Conservation (phyloP, 2,888 invertebrate genomes). For the Synergus japonicus region DNA sequence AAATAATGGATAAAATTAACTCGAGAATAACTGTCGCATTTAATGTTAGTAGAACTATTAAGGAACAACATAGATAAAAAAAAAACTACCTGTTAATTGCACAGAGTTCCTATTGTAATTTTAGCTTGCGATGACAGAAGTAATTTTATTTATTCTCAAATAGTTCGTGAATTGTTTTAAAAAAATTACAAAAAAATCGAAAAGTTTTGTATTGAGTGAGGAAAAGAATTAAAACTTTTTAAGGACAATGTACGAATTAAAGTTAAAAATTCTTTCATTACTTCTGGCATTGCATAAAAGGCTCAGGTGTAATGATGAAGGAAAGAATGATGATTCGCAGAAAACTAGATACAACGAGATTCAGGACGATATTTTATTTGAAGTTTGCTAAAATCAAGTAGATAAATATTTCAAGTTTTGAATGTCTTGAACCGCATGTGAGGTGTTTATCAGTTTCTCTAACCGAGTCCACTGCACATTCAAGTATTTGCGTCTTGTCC, state of each 20-base stretch:
- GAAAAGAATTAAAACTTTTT: neutral
- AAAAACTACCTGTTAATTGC: constrained; percentile 23
- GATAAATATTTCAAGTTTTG: neutral
- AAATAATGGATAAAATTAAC: neutral
- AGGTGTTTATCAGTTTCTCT: constrained; percentile 3
- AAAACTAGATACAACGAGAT: constrained; percentile 32
- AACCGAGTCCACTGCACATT: neutral
- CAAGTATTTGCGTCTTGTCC: neutral
- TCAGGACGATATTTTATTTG: constrained; percentile 24
- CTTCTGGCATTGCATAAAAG: constrained; percentile 36
- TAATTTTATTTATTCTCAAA: constrained; percentile 4
- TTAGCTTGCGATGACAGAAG: constrained; percentile 34
- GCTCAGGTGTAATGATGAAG: constrained; percentile 24
- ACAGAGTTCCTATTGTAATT: constrained; percentile 36
- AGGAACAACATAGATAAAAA: constrained; percentile 4
- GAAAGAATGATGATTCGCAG: constrained; percentile 1
- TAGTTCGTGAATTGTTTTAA: neutral
- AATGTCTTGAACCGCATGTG: constrained; percentile 19
- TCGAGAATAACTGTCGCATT: constrained; percentile 17
- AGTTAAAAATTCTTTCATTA: neutral
- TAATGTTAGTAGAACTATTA: constrained; percentile 18
- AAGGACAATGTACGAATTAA: neutral
- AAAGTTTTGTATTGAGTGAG: neutral
- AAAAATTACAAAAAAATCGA: neutral
- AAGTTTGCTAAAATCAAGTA: neutral